These are phyloP conservation scores for Bombus vancouverensis DNA, from an alignment of 1,140 invertebrate species.

Conservation along the genomic window DNA sequence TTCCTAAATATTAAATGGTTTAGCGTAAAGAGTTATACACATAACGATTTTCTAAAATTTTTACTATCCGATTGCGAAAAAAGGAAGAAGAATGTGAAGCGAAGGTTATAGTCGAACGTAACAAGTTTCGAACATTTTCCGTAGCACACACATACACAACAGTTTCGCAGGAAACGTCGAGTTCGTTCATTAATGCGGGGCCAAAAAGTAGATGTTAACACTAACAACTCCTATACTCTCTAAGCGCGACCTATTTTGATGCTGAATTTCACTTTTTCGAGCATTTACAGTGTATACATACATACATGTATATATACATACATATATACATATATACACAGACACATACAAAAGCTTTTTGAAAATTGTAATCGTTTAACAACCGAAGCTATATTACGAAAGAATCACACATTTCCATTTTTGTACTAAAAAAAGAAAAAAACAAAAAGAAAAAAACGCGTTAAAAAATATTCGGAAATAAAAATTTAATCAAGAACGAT, in stretches of 20 bases:
- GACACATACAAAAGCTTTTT: neutral
- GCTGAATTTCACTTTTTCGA: conserved; percentile 36
- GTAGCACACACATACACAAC: neutral
- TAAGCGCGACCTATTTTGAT: conserved; percentile 41
- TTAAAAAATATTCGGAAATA: neutral
- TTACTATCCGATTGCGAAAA: neutral
- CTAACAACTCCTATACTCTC: conserved; percentile 21
- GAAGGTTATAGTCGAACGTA: neutral
- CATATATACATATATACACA: neutral
- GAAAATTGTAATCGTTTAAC: conserved; percentile 18
- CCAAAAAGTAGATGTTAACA: conserved; percentile 36
- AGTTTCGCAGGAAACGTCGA: conserved; percentile 23
- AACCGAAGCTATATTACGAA: neutral
- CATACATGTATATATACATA: neutral
- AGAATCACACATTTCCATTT: conserved; percentile 6
- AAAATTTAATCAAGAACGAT: neutral
- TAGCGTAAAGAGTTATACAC: too few species aligned
- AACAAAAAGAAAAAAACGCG: too few species aligned
- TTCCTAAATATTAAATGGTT: too few species aligned
- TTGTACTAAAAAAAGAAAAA: neutral
- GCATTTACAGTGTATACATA: conserved; percentile 20
- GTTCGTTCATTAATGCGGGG: conserved; percentile 49
- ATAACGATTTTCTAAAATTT: too few species aligned
- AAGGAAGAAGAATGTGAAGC: too few species aligned
- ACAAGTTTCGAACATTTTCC: conserved; percentile 26